Evolutionary conservation across 2,797 vertebrate species (phyloP).

Genomic region (Rhinogobio ventralis): DNA sequence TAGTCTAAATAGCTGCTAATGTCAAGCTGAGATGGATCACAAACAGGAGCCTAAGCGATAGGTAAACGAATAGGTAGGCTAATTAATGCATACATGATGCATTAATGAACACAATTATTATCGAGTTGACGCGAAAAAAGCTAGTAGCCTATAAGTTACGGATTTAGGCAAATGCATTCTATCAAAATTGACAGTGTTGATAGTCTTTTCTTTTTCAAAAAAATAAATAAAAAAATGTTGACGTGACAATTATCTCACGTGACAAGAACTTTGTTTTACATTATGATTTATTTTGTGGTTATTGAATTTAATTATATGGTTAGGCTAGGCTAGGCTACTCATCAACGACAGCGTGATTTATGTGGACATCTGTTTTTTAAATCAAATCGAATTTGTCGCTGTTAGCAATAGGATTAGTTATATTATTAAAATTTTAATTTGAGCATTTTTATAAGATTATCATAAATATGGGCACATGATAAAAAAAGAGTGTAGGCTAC

Average conservation of each 20-base stretch:
- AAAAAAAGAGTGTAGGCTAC: background rate
- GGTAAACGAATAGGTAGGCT: background rate
- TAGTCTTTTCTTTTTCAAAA: background rate
- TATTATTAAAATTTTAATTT: background rate
- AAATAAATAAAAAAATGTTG: background rate
- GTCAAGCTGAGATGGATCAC: background rate
- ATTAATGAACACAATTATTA: background rate
- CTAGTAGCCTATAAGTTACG: background rate
- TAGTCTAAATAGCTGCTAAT: background rate
- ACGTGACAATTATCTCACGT: constrained; percentile 8
- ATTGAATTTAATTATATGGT: constrained; percentile 52
- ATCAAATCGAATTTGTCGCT: constrained; percentile 47
- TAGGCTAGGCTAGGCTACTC: constrained; percentile 33
- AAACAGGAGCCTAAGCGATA: background rate
- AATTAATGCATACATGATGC: background rate
- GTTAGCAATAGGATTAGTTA: constrained; percentile 28
- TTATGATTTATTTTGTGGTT: constrained; percentile 40
- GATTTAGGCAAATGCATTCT: background rate
- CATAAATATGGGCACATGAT: background rate
- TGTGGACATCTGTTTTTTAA: constrained; percentile 52
- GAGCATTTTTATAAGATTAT: background rate
- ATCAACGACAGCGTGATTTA: constrained; percentile 47
- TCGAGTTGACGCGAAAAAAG: background rate
- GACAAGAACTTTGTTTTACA: constrained; percentile 27
- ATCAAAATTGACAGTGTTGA: background rate